Evolutionary conservation across 2,888 invertebrate species (phyloP), one percentile per base, ranked within the genome.

Genomic region (Eristalis pertinax): DNA sequence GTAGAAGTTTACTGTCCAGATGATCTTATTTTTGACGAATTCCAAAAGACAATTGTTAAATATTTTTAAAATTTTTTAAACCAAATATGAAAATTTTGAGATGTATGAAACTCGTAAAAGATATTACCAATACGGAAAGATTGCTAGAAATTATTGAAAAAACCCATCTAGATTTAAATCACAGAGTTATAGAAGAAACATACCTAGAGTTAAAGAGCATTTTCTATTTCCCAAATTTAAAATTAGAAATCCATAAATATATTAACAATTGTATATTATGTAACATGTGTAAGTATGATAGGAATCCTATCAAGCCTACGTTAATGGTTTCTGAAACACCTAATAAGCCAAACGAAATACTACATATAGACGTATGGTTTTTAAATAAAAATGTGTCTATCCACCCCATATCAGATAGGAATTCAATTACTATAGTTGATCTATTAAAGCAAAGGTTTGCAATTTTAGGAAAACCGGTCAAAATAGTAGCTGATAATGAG

Each of bases 241-340:
- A 43, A 72, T 19, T 73, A 67, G 73, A 80, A 67, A 67, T 80
- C 3, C 72, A 83, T 26, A 77, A 72, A 73, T 83, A 62, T 63
- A 77, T 83, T n/a, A 83, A 73, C n/a, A 83, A 77, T 68, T 83
- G 83, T 29, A 68, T 77, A 24, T 24, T 77, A 43, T 83, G 83
- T 32, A 62, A 73, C 64, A 56, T 62, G 67, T 64, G 68, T 19
- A 85, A 85, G 72, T 81, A 65, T 38, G 83, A 84, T 58, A 64
- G 83, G 58, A 77, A 78, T 84, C 62, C 69, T 13, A 19, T 35
- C 10, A 84, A 84, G 38, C 26, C 60, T 62, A 60, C 29, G 15
- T 56, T 81, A 56, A 74, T 63, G 50, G 29, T 81, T 58, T 50
- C 74, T 15, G 74, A 69, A 81, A 81, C 75, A 19, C 75, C 81